These are phyloP conservation scores for Corythaeola cristata DNA, from an alignment of 2,113 vertebrate genomes.

Conservation along the genomic window DNA sequence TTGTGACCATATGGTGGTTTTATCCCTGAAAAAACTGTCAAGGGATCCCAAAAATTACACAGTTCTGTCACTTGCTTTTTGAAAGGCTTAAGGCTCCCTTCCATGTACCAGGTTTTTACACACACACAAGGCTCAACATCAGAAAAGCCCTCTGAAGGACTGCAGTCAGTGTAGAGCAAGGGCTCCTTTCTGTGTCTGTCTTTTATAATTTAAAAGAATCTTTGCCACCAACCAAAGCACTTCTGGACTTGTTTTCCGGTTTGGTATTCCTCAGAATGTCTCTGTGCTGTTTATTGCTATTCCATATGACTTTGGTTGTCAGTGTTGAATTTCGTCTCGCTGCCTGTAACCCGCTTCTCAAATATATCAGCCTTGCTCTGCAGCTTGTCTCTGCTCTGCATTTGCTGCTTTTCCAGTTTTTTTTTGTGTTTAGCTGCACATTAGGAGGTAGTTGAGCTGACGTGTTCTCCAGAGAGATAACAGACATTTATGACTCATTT, in stretches of 20 bases:
- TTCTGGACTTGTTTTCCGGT: neutral
- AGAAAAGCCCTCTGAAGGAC: neutral
- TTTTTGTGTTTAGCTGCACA: neutral
- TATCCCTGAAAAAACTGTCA: neutral
- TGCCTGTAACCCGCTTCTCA: slow-evolving; percentile 8
- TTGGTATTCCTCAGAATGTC: neutral
- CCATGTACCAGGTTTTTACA: neutral
- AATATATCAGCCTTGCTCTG: neutral
- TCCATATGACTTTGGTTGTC: slow-evolving; percentile 17
- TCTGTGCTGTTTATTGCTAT: neutral
- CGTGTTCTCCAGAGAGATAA: neutral
- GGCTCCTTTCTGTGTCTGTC: neutral
- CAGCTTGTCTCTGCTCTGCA: neutral
- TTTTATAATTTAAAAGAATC: neutral
- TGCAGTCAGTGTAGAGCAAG: neutral
- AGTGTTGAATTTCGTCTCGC: neutral
- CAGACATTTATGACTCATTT: neutral
- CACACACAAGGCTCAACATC: neutral
- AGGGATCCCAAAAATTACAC: neutral
- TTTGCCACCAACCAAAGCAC: neutral
- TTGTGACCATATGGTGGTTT: neutral
- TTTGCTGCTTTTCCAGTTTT: neutral
- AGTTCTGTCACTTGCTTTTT: neutral
- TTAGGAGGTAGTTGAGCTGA: neutral
- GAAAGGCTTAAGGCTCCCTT: neutral